These are phyloP conservation scores for Danaus plexippus DNA, from an alignment of 1,140 invertebrate genomes.

Conservation along the genomic window DNA sequence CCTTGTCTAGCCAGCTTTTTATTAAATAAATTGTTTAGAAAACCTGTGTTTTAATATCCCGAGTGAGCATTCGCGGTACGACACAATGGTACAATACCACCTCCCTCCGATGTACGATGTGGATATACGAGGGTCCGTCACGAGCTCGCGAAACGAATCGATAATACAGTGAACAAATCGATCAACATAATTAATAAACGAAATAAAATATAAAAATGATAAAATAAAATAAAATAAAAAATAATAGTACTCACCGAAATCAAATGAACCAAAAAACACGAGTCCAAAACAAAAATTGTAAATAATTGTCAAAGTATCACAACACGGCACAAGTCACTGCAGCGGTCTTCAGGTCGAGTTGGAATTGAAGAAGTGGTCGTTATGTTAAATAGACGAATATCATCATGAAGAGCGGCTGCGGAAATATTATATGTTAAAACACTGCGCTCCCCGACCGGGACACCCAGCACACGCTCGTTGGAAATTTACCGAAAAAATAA, in stretches of 20 bases:
- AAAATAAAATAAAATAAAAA: slow-evolving; percentile 32
- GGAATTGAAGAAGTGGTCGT: slow-evolving; percentile 48
- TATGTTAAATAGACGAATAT: slow-evolving; percentile 38
- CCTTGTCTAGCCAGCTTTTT: slow-evolving; percentile 45
- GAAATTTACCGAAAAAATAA: slow-evolving; percentile 12
- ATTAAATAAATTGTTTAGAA: slow-evolving; percentile 28
- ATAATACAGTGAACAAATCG: slow-evolving; percentile 8
- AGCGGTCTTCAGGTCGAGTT: slow-evolving; percentile 44
- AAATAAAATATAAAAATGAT: slow-evolving; percentile 13
- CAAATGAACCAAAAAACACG: slow-evolving; percentile 52
- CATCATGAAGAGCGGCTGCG: slow-evolving; percentile 45
- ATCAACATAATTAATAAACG: slow-evolving; percentile 15
- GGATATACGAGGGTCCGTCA: slow-evolving; percentile 9
- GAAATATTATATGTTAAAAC: slow-evolving; percentile 36
- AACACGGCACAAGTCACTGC: slow-evolving; percentile 65
- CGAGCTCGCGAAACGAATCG: background rate
- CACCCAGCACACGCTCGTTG: slow-evolving; percentile 44
- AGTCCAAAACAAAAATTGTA: slow-evolving; percentile 52
- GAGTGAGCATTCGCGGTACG: background rate
- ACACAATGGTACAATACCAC: slow-evolving; percentile 11
- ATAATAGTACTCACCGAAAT: slow-evolving; percentile 58
- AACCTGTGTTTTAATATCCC: slow-evolving; percentile 12
- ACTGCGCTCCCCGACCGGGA: slow-evolving; percentile 40
- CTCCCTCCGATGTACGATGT: background rate
- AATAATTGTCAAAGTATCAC: slow-evolving; percentile 47